These are phyloP conservation scores for Clepsis dumicolana DNA, from an alignment of 2,888 invertebrate species.

Conservation along the genomic window DNA sequence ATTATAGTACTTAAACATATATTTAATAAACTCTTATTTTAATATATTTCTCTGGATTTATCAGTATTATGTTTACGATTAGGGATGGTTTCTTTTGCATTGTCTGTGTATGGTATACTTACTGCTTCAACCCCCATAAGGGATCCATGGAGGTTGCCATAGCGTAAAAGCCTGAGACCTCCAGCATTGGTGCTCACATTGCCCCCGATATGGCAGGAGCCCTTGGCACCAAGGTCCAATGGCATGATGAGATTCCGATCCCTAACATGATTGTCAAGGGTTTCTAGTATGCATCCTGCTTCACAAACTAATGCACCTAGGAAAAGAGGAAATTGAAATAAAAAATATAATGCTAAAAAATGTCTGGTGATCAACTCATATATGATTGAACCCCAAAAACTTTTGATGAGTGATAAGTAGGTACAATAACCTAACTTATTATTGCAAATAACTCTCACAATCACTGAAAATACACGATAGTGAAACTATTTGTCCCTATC, in stretches of 20 bases:
- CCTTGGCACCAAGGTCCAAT: constrained; percentile 98
- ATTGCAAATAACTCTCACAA: too few species aligned
- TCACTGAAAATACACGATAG: too few species aligned
- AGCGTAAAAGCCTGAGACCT: constrained; percentile 96
- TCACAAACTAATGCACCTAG: constrained; percentile 92
- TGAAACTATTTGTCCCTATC: too few species aligned
- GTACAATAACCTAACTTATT: too few species aligned
- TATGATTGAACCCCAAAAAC: neutral
- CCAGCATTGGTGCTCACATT: constrained; percentile 99
- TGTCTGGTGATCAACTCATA: neutral
- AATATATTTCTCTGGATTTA: too few species aligned
- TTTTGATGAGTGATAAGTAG: too few species aligned
- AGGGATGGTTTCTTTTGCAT: neutral
- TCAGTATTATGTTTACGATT: too few species aligned
- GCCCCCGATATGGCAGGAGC: constrained; percentile 97
- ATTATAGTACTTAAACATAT: too few species aligned
- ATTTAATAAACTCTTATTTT: too few species aligned
- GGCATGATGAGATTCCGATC: constrained; percentile 96
- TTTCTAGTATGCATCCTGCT: constrained; percentile 97
- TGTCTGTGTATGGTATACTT: constrained; percentile 66
- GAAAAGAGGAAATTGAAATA: neutral
- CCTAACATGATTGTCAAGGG: constrained; percentile 90
- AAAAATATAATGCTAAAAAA: neutral
- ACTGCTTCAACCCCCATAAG: constrained; percentile 97
- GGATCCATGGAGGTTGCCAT: constrained; percentile 97